phyloP scores from a whole-genome alignment of 2,888 invertebrate species.

The Amiota mariae region DNA sequence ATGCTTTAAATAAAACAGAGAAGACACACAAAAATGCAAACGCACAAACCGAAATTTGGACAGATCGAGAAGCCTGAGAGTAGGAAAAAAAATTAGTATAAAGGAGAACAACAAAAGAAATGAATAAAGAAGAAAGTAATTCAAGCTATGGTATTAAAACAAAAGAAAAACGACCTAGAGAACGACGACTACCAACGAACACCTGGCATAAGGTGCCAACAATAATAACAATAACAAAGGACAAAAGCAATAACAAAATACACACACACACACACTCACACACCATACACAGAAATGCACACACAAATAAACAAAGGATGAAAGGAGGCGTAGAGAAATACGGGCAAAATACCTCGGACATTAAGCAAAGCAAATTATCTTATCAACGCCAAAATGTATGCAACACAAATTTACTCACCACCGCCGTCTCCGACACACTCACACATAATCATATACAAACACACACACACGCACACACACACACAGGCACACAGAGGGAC shows the following conservation, averaged over 20 bases:
- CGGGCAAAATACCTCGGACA: constrained; percentile 21
- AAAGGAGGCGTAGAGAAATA: constrained; percentile 11
- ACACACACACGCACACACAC: constrained; percentile 14
- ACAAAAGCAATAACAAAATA: background rate
- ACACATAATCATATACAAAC: constrained; percentile 18
- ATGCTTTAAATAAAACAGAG: too few species aligned
- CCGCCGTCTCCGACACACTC: too few species aligned
- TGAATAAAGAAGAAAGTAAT: background rate
- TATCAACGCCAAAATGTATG: constrained; percentile 48
- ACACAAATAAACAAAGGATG: background rate
- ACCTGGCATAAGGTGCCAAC: background rate
- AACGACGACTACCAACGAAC: background rate
- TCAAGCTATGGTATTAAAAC: constrained; percentile 30
- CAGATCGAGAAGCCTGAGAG: too few species aligned
- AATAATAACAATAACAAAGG: constrained; percentile 5
- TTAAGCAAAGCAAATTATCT: constrained; percentile 53
- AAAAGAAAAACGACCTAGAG: constrained; percentile 31
- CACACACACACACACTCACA: background rate
- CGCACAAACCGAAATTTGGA: too few species aligned
- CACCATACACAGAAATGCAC: background rate
- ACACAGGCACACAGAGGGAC: constrained; percentile 33
- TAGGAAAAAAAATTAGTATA: too few species aligned
- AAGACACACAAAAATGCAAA: too few species aligned
- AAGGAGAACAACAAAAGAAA: too few species aligned
- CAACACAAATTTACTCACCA: constrained; percentile 15